Conservation (phyloP, 1,140 invertebrate species). For the Fopius arisanus region DNA sequence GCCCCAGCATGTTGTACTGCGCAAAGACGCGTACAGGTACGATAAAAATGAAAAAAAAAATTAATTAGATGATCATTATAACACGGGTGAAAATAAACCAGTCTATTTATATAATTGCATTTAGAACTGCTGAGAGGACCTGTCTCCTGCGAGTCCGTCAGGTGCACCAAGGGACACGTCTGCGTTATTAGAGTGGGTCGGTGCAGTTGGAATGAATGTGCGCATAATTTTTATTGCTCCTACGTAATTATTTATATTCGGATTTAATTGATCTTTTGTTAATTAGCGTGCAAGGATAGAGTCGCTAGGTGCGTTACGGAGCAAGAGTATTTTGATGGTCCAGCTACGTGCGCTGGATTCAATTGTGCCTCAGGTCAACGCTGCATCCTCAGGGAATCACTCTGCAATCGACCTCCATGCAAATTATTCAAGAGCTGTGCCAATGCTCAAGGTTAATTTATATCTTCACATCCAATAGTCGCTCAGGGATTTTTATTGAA, state of each 20-base stretch:
- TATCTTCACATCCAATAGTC: too few species aligned
- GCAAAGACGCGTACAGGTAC: conserved; percentile 45
- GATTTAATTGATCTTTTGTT: not conserved
- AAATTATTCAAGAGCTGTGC: conserved; percentile 49
- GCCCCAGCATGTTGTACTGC: conserved; percentile 52
- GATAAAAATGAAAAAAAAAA: not conserved
- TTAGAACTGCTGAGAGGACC: conserved; percentile 50
- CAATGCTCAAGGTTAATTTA: conserved; percentile 40
- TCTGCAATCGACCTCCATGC: conserved; percentile 46
- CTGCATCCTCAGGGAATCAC: conserved; percentile 49
- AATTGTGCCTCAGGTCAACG: conserved; percentile 41
- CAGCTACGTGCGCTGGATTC: conserved; percentile 44
- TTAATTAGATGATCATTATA: not conserved
- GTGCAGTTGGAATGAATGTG: conserved; percentile 49
- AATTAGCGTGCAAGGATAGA: conserved; percentile 43
- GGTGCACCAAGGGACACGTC: conserved; percentile 42
- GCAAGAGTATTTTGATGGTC: conserved; percentile 42
- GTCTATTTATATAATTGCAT: conserved; percentile 25
- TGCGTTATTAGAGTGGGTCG: conserved; percentile 42
- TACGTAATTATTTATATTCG: too few species aligned
- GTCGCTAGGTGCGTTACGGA: conserved; percentile 46
- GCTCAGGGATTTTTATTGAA: too few species aligned
- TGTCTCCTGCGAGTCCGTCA: conserved; percentile 42
- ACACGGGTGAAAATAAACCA: not conserved
- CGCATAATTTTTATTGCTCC: conserved; percentile 10